Conservation (phyloP, 2,888 invertebrate species). For the Leptinotarsa rubiginosa region DNA sequence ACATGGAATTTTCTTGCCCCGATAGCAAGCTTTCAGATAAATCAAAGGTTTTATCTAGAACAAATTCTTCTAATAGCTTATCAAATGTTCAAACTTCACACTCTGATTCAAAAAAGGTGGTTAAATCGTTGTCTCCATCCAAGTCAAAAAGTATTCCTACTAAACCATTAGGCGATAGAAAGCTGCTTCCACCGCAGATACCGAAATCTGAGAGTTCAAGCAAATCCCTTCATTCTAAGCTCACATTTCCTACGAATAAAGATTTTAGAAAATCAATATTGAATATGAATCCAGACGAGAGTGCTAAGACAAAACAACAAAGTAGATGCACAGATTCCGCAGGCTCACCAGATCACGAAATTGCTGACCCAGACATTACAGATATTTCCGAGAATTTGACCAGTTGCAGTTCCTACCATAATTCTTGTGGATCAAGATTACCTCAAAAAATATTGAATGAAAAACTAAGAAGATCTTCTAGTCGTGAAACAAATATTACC, state of each 20-base stretch:
- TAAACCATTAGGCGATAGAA: slow-evolving; percentile 55
- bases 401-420: slow-evolving; percentile 59
- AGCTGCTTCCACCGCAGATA: slow-evolving; percentile 65
- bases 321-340: slow-evolving; percentile 66
- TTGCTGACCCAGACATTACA: slow-evolving; percentile 65
- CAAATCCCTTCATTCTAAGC: slow-evolving; percentile 60
- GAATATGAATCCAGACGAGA: slow-evolving; percentile 72
- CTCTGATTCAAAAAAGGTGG: slow-evolving; percentile 50
- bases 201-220: slow-evolving; percentile 64
- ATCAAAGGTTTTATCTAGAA: neutral
- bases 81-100: slow-evolving; percentile 62
- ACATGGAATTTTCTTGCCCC: slow-evolving; percentile 67
- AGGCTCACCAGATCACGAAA: slow-evolving; percentile 66
- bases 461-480: slow-evolving; percentile 63
- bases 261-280: slow-evolving; percentile 80
- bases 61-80: slow-evolving; percentile 60
- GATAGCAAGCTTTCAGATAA: slow-evolving; percentile 44
- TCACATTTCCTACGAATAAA: slow-evolving; percentile 72
- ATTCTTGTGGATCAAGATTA: slow-evolving; percentile 55
- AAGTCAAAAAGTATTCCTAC: slow-evolving; percentile 55
- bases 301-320: slow-evolving; percentile 59
- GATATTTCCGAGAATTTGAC: slow-evolving; percentile 62
- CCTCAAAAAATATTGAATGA: slow-evolving; percentile 56
- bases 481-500: slow-evolving; percentile 61
- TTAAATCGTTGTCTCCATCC: slow-evolving; percentile 52